Conservation (phyloP, 2,888 invertebrate genomes). For the Ennomos quercinarius region DNA sequence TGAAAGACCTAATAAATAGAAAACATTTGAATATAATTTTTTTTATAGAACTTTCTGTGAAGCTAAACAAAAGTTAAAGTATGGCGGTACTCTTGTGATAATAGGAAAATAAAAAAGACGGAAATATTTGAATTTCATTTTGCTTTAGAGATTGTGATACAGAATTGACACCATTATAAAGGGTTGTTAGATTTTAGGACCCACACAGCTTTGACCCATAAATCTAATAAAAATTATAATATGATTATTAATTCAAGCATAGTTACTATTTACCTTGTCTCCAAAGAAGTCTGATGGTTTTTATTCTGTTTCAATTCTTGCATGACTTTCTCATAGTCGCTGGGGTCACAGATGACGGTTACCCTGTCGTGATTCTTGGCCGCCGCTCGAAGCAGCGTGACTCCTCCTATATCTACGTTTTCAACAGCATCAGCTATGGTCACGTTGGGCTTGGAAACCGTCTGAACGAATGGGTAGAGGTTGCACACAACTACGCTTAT, state of each 20-base stretch:
- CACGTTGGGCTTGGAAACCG: conserved; percentile 92
- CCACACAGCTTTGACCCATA: not conserved
- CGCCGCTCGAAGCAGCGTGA: conserved; percentile 96
- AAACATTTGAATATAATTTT: no score
- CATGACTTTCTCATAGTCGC: conserved; percentile 92
- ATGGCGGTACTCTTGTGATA: no score
- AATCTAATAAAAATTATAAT: no score
- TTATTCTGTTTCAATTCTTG: conserved; percentile 88
- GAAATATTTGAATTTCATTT: no score
- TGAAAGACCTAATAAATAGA: no score
- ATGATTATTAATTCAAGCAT: no score
- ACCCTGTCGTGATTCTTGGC: conserved; percentile 98
- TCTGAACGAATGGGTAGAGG: conserved; percentile 97
- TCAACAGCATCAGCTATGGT: conserved; percentile 96
- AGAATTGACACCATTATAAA: no score
- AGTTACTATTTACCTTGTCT: conserved; percentile 86
- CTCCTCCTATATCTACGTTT: conserved; percentile 98
- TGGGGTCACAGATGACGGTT: conserved; percentile 96
- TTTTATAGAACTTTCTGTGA: no score
- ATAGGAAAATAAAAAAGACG: no score
- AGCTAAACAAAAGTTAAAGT: no score
- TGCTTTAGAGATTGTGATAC: no score
- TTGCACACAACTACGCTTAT: conserved; percentile 97
- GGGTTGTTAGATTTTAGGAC: no score
- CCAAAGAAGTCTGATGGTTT: conserved; percentile 88